Conservation (phyloP, 2,888 invertebrate species). For the Helleia helle region DNA sequence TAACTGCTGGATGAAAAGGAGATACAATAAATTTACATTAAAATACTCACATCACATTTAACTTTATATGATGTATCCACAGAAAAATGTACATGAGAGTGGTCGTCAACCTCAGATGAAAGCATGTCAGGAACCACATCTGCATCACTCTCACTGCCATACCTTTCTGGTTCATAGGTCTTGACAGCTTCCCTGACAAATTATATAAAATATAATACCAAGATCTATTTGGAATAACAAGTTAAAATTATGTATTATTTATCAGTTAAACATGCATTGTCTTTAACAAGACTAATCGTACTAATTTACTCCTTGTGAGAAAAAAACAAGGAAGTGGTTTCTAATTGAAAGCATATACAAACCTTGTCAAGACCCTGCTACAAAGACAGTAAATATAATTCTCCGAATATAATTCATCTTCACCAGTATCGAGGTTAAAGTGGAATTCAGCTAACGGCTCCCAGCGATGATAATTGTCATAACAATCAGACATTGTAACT, state of each 20-base stretch:
- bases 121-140: slow-evolving; percentile 42
- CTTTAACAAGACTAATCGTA: too few relatives aligned
- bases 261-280: too few relatives aligned
- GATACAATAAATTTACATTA: too few relatives aligned
- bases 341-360: too few relatives aligned
- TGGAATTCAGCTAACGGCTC: slow-evolving; percentile 80
- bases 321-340: too few relatives aligned
- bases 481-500: slow-evolving; percentile 55
- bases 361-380: slow-evolving; percentile 81
- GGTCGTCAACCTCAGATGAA: slow-evolving; percentile 51
- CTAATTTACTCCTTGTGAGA: too few relatives aligned
- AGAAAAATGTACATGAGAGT: slow-evolving; percentile 67
- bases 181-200: slow-evolving; percentile 47
- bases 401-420: slow-evolving; percentile 42
- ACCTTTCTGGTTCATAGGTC: slow-evolving; percentile 46
- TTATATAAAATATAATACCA: neutral
- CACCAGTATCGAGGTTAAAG: slow-evolving; percentile 41
- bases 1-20: too few relatives aligned
- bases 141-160: slow-evolving; percentile 55
- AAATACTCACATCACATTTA: slow-evolving; percentile 59
- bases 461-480: slow-evolving; percentile 70
- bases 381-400: slow-evolving; percentile 79
- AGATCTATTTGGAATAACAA: neutral
- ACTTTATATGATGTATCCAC: slow-evolving; percentile 59
- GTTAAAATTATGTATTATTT: too few relatives aligned